Evolutionary conservation across 2,113 vertebrate species (phyloP).

Genomic region (Crypturellus undulatus): DNA sequence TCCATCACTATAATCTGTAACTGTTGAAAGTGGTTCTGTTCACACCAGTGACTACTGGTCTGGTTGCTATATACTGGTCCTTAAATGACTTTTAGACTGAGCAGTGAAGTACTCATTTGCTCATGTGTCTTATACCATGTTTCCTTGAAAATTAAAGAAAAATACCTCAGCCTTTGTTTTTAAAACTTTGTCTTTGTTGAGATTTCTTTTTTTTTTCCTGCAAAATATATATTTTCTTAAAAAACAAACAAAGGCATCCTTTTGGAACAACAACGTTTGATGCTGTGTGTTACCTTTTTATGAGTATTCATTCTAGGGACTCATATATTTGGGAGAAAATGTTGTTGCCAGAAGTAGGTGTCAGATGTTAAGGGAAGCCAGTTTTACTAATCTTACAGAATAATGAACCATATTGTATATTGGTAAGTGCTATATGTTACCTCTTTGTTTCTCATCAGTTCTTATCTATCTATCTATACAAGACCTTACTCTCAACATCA

Average conservation of each 20-base stretch:
- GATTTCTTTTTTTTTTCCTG: neutral
- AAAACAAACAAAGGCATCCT: neutral
- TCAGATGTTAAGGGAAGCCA: neutral
- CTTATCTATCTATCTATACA: neutral
- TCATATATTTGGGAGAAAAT: neutral
- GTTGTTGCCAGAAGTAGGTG: neutral
- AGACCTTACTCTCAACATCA: neutral
- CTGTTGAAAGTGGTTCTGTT: conserved; percentile 10
- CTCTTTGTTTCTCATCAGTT: neutral
- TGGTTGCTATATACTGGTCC: neutral
- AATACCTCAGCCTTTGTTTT: neutral
- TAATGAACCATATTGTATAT: neutral
- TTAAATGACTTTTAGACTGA: neutral
- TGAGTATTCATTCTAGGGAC: neutral
- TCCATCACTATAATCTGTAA: neutral
- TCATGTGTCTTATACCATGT: neutral
- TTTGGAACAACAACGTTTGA: neutral
- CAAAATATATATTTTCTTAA: neutral
- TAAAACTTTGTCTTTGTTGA: neutral
- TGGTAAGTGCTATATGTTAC: neutral
- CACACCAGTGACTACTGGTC: neutral
- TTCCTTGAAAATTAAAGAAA: neutral
- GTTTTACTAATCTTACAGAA: neutral
- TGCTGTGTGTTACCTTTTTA: neutral
- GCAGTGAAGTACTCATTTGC: neutral